Base-by-base conservation (phyloP, 2,113 vertebrate species). In the Bujurquina vittata region DNA sequence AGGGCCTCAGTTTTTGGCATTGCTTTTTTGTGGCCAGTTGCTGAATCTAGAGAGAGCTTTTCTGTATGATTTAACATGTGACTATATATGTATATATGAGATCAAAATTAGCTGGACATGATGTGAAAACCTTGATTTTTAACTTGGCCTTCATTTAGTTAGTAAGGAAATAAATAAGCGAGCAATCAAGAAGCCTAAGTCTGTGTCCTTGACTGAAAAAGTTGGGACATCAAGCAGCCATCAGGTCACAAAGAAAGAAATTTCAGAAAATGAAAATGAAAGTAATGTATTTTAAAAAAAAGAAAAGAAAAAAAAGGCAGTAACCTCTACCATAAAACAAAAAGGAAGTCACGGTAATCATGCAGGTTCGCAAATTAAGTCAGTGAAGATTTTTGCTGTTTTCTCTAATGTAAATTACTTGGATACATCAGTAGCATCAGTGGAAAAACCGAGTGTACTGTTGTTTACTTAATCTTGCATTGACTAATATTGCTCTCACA, bases 221-320 rank as follows among this genome's bases (percentile, higher is more conserved):
- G 40, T 40, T 69, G 26, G 63, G 18, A 29, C 46, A 49, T 29
- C 1, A 49, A 29, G 23, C 49, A 7, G 10, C 0, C 23, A 54
- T 49, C 46, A 72, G 26, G 46, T 72, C 46, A 54, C 46, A 72
- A 72, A 52, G 49, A 52, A 46, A 49, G 23, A n/a, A n/a, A n/a
- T n/a, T n/a, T n/a, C 26, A 72, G 23, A 49, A 2, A 31, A 52
- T n/a, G 46, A 54, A 54, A 72, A 31, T 72, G 43, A 69, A 52
- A 69, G 43, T 52, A 29, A 49, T 69, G 23, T 49, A 52, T 54
- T 49, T 0, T 33, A 31, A 54, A n/a, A n/a, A n/a, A n/a, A n/a
- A n/a, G n/a, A n/a, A n/a, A n/a, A n/a, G n/a, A n/a, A n/a, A n/a
- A n/a, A n/a, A n/a, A n/a, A 14, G 11, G 5, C 11, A 29, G 11